Base-by-base conservation (phyloP, 1,140 invertebrate species). In the Campoletis sonorensis region DNA sequence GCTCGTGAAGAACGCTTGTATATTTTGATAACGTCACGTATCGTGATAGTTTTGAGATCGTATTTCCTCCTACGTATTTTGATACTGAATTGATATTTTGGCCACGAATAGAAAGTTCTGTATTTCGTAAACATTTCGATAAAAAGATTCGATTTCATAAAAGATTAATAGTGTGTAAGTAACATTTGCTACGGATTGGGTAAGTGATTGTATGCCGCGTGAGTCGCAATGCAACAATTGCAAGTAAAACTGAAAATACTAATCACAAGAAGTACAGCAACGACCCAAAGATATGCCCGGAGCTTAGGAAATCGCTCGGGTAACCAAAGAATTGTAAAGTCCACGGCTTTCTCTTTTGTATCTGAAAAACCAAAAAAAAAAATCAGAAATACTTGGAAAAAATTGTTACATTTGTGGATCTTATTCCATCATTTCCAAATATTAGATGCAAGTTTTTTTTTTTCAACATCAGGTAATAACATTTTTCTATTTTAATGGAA, bases 291-390 rank as follows among this genome's bases (percentile, higher is more conserved):
- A 79, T 93, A 93, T 21, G 86, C 78, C 37, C 70, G 72, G 7
- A 93, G 80, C 81, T 91, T 87, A 33, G 87, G 81, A 84, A 93
- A 92, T 87, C 92, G 88, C 77, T 88, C 85, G 80, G 92, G 92
- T 72, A 91, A 82, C 92, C 92, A 92, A 5, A 93, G 82, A 72
- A 93, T 88, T 58, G 90, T 92, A 79, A 93, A 92, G 64, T 92
- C 90, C 61, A 92, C 40, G 0, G 85, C 87, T 80, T 92, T 92
- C 77, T 90, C 90, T 86, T 87, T 87, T 49, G 90, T 90, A 88
- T 93, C 92, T 93, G 84, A n/a, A 90, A 89, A 61, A 72, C 30
- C 30, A 33, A 33, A 7, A 7, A 33, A 61, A 84, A 76, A 26
- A 83, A 72, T 77, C 79, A 73, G 73, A 78, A 83, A 76, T 21